Conservation (phyloP, 2,888 invertebrate species). For the Pomacea canaliculata region DNA sequence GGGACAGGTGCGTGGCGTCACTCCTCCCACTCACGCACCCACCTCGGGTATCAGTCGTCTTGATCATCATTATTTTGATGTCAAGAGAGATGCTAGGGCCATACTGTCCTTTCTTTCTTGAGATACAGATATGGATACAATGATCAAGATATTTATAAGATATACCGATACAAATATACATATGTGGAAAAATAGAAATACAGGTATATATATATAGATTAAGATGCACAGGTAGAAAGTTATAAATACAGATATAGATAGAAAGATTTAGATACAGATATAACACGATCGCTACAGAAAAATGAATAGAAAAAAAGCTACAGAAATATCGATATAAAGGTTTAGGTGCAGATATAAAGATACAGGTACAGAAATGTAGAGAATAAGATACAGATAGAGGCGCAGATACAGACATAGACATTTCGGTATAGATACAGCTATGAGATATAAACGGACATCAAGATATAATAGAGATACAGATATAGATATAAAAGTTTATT, state of each 20-base stretch:
- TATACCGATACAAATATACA: too few species aligned
- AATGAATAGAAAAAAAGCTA: too few species aligned
- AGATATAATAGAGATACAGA: constrained; percentile 5
- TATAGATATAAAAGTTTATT: background rate
- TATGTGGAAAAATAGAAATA: background rate
- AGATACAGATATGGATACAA: too few species aligned
- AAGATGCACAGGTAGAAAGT: background rate
- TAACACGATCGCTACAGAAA: background rate
- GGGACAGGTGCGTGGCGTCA: too few species aligned
- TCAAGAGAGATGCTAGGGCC: too few species aligned
- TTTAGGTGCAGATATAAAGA: background rate
- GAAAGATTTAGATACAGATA: constrained; percentile 1
- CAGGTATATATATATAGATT: background rate
- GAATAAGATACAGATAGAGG: background rate
- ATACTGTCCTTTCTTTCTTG: too few species aligned
- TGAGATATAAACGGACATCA: background rate
- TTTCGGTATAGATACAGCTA: background rate
- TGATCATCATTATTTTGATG: too few species aligned
- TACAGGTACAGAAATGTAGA: background rate
- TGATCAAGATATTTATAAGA: too few species aligned
- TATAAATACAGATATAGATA: background rate
- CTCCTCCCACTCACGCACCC: too few species aligned
- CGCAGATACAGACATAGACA: background rate
- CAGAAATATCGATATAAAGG: too few species aligned
- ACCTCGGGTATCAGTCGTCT: too few species aligned